These are phyloP conservation scores for Parazoanthus darwini DNA, from an alignment of 92 coral and sea anemone species.

Conservation along the genomic window DNA sequence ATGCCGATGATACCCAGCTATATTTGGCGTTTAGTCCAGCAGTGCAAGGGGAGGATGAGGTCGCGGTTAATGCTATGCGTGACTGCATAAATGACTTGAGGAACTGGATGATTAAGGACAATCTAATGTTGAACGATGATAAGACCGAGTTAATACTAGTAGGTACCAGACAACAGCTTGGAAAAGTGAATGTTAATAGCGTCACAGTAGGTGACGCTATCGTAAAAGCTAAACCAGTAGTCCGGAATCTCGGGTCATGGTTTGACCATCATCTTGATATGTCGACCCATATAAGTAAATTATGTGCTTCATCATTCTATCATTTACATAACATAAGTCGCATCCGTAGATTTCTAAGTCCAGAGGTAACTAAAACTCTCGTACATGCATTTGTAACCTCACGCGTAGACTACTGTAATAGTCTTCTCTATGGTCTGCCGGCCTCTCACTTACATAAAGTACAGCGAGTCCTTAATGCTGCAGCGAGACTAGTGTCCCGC, in stretches of 20 bases:
- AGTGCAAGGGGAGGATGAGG: constrained; percentile 41
- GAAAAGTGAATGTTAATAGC: constrained; percentile 19
- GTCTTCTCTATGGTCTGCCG: constrained; percentile 60
- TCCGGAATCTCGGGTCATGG: constrained; percentile 37
- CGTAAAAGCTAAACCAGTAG: background rate
- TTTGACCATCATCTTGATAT: constrained; percentile 34
- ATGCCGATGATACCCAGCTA: no score
- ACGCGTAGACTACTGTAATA: constrained; percentile 58
- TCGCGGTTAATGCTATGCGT: constrained; percentile 30
- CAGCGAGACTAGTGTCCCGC: constrained; percentile 48
- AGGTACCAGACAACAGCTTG: constrained; percentile 39
- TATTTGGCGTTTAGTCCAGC: constrained; percentile 47
- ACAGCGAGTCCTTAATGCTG: constrained; percentile 58
- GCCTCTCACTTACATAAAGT: constrained; percentile 42
- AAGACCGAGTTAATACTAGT: constrained; percentile 38
- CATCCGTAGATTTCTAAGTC: constrained; percentile 32
- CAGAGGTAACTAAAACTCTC: constrained; percentile 21
- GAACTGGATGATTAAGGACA: constrained; percentile 40
- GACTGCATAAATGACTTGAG: constrained; percentile 40
- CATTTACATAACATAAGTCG: constrained; percentile 46
- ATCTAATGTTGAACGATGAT: constrained; percentile 40
- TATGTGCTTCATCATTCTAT: constrained; percentile 19
- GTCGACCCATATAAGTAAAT: constrained; percentile 33
- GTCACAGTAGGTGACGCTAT: constrained; percentile 24
- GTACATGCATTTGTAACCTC: constrained; percentile 53